Percentiles rank a stretch among this genome's conserved stretches.
Evolutionary conservation across 2,888 invertebrate genomes (phyloP).

Genomic region (Ptycholaimellus sp.): DNA sequence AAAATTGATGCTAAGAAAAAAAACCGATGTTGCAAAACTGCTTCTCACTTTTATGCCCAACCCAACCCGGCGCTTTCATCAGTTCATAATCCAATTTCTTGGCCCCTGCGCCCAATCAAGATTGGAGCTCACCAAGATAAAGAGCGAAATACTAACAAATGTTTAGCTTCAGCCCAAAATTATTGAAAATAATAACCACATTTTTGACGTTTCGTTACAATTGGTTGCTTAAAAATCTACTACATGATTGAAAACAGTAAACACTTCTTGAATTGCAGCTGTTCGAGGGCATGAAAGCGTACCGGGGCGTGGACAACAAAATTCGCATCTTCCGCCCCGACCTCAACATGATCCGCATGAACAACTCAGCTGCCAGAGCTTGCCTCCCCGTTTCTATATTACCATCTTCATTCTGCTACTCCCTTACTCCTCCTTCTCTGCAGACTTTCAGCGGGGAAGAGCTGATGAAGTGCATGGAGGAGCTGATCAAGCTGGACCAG

Average conservation of each 20-base stretch:
- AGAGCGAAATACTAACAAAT: background rate
- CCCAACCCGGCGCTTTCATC: too few relatives aligned
- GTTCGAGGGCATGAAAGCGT: slow-evolving; percentile 95
- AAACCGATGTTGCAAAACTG: too few relatives aligned
- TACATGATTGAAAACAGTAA: too few relatives aligned
- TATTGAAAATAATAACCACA: background rate
- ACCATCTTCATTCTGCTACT: slow-evolving; percentile 9
- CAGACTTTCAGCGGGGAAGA: slow-evolving; percentile 58
- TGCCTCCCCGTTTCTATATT: slow-evolving; percentile 44
- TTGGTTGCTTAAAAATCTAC: too few relatives aligned
- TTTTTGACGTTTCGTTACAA: slow-evolving; percentile 17
- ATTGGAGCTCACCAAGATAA: too few relatives aligned
- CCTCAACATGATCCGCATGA: slow-evolving; percentile 78
- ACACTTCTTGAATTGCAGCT: too few relatives aligned
- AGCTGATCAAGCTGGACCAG: slow-evolving; percentile 66
- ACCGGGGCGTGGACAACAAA: slow-evolving; percentile 65
- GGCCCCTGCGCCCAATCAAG: too few relatives aligned
- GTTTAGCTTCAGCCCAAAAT: background rate
- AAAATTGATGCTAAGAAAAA: background rate
- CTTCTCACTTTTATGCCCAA: too few relatives aligned
- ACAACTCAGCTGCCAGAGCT: slow-evolving; percentile 52
- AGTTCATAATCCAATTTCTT: too few relatives aligned
- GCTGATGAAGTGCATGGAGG: slow-evolving; percentile 54
- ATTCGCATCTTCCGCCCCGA: slow-evolving; percentile 82
- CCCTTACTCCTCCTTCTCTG: too few relatives aligned